Evolutionary conservation across 2,888 invertebrate species (phyloP).

Genomic region (Nomada fucata): DNA sequence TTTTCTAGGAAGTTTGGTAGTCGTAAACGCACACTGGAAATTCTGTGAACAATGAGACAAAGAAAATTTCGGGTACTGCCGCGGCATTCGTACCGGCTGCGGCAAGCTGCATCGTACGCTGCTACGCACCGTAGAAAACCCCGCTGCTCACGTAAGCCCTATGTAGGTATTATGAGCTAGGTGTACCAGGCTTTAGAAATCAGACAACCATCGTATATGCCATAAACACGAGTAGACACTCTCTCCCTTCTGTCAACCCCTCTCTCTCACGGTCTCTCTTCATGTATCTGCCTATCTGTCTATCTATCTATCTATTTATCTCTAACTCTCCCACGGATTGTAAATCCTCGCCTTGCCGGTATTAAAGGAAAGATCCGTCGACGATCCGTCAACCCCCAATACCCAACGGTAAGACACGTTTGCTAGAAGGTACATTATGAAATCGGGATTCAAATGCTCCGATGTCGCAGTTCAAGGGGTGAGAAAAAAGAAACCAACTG

Average conservation of each 20-base stretch:
- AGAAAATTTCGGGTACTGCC: constrained; percentile 77
- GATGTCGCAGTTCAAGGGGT: constrained; percentile 55
- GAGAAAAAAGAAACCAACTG: constrained; percentile 55
- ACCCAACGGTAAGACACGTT: constrained; percentile 46
- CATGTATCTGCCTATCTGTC: background rate
- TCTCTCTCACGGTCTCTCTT: constrained; percentile 22
- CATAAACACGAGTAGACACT: constrained; percentile 50
- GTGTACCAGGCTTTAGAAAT: constrained; percentile 54
- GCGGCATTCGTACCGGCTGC: constrained; percentile 72
- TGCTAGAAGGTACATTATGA: constrained; percentile 34
- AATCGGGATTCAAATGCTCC: constrained; percentile 58
- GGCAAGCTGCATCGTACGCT: constrained; percentile 66
- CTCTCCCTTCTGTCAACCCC: background rate
- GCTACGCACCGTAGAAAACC: constrained; percentile 54
- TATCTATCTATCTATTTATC: constrained; percentile 15
- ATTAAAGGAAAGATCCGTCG: constrained; percentile 69
- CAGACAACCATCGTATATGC: constrained; percentile 50
- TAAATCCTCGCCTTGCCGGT: constrained; percentile 65
- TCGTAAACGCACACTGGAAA: constrained; percentile 67
- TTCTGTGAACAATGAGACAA: constrained; percentile 78
- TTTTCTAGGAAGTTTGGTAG: constrained; percentile 69
- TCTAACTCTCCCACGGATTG: constrained; percentile 44
- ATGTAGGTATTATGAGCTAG: constrained; percentile 56
- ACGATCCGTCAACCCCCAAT: constrained; percentile 68
- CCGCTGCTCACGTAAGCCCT: constrained; percentile 46